Evolutionary conservation across 2,797 vertebrate species (phyloP).

Genomic region (Catostomus latipinnis): DNA sequence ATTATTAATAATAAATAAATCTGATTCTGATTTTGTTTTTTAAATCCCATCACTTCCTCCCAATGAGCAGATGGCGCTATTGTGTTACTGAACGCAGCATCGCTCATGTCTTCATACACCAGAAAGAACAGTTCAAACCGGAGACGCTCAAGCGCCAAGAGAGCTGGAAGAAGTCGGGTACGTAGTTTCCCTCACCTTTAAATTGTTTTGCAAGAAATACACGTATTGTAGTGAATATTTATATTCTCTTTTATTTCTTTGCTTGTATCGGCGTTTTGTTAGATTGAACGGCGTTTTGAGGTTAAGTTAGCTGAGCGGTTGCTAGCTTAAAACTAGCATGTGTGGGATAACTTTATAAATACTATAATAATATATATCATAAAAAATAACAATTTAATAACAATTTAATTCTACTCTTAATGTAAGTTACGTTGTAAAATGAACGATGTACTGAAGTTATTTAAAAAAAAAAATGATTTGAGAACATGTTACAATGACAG

Average conservation of each 20-base stretch:
- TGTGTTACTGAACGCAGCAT: no score
- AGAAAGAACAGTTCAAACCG: slow-evolving; percentile 9
- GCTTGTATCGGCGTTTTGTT: not conserved
- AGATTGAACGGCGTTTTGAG: not conserved
- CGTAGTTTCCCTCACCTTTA: not conserved
- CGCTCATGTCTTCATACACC: no score
- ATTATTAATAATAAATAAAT: no score
- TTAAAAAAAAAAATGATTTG: no score
- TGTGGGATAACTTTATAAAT: not conserved
- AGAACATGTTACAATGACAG: no score
- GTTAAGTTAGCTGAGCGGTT: slow-evolving; percentile 14
- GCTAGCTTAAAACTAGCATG: slow-evolving; percentile 20
- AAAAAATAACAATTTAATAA: no score
- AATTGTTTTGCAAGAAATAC: not conserved
- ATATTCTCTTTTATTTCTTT: not conserved
- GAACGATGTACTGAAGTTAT: no score
- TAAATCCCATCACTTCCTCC: no score
- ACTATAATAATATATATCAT: not conserved
- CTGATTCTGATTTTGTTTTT: no score
- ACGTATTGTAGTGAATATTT: not conserved
- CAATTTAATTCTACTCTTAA: no score
- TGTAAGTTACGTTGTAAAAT: not conserved
- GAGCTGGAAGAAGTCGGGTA: not conserved
- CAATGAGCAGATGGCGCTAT: no score
- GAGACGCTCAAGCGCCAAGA: not conserved